Evolutionary conservation across 2,797 vertebrate species (phyloP).

Genomic region (Chelonia mydas): DNA sequence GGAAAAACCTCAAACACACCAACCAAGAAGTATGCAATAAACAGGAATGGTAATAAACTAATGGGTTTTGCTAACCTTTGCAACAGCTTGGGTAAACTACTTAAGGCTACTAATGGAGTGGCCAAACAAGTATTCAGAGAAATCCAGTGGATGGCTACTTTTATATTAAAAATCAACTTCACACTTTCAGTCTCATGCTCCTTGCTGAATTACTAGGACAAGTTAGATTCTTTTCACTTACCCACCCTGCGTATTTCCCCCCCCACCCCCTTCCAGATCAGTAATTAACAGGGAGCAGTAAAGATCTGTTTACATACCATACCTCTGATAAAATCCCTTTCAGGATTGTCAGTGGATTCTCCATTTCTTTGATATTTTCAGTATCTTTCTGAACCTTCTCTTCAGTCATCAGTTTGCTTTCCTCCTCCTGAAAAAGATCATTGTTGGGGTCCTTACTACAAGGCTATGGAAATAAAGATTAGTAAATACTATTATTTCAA

Average conservation of each 20-base stretch:
- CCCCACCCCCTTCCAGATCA: not conserved
- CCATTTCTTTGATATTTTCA: conserved; percentile 79
- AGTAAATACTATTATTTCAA: not conserved
- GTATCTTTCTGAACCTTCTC: conserved; percentile 62
- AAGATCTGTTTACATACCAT: conserved; percentile 56
- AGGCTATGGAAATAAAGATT: not conserved
- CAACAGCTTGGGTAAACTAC: not conserved
- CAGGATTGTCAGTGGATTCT: conserved; percentile 86
- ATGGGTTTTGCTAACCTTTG: not conserved
- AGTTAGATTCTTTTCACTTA: not conserved
- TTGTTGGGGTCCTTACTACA: not conserved
- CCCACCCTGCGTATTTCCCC: not conserved
- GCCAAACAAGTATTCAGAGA: not conserved
- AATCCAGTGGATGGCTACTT: fast-evolving
- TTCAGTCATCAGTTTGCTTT: conserved; percentile 78
- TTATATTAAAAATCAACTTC: not conserved
- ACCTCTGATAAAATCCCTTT: conserved; percentile 89
- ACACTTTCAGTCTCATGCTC: not conserved
- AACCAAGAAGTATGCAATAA: not conserved
- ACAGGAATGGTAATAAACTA: not conserved
- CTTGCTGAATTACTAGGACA: not conserved
- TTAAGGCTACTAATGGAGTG: not conserved
- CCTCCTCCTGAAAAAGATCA: conserved; percentile 83
- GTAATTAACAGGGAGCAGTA: not conserved
- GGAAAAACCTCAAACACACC: not conserved